Base-by-base conservation (phyloP, 2,888 invertebrate species). In the Luperina testacea region DNA sequence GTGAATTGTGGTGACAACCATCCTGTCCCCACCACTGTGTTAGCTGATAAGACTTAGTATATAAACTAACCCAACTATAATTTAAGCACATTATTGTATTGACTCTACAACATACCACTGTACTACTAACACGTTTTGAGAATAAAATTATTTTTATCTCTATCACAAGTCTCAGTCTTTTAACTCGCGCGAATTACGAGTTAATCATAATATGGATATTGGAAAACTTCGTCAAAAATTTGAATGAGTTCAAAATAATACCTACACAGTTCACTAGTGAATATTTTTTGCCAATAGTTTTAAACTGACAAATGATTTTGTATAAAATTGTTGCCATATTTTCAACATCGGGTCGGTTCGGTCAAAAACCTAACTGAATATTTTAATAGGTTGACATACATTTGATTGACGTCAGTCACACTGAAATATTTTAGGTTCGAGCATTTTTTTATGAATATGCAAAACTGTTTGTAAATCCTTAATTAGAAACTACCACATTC, bases 361-460 rank as follows among this genome's bases (percentile, higher is more conserved):
- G 38, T 75, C 71, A 68, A 78, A 86, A 72, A 53, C 38, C 20
- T 45, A 71, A 64, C 71, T 45, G 68, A 85, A 88, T 74, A 70
- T 76, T 76, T 85, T 75, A 67, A 63, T 67, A 61, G 67, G 48
- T 45, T 42, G 38, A 7, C 38, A 53, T 59, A 88, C 67, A 74
- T 86, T 78, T 81, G 79, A 87, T 80, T 87, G 89, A 87, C 79
- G 42, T 68, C 75, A 81, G 71, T 76, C 64, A 77, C 48, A 63
- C 24, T 32, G 38, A 77, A 87, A 87, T 87, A 77, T 88, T 88
- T 76, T 42, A 64, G 63, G n/a, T 32, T 24, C 57, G 27, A 71
- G 9, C 32, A 38, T 72, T 75, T 83, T 67, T 45, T 83, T 68
- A 80, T 85, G 38, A 76, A 76, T 65, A 67, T 61, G 27, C 57